Evolutionary conservation across 2,797 vertebrate genomes (phyloP).

Genomic region (Pogonophryne albipinna): DNA sequence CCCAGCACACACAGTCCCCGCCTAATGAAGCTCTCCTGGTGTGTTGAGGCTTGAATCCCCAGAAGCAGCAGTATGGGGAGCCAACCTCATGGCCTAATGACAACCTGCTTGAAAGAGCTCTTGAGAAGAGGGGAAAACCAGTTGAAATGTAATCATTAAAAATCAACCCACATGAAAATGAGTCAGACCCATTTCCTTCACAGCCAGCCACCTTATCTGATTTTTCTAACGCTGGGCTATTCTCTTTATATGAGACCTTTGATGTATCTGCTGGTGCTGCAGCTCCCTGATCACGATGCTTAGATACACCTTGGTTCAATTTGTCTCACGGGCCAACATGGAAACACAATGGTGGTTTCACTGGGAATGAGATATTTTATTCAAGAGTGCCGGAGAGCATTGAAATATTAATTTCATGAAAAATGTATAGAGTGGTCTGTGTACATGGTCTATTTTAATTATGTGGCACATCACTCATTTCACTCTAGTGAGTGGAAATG

Average conservation of each 20-base stretch:
- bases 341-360: conserved; percentile 79
- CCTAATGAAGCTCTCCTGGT: conserved; percentile 83
- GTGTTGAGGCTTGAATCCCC: conserved; percentile 71
- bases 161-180: conserved; percentile 79
- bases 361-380: conserved; percentile 84
- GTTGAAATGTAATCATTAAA: conserved; percentile 84
- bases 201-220: conserved; percentile 76
- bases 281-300: conserved; percentile 58
- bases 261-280: conserved; percentile 56
- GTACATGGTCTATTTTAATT: conserved; percentile 87
- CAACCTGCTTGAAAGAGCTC: conserved; percentile 83
- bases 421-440: conserved; percentile 85
- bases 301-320: conserved; percentile 73
- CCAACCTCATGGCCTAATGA: conserved; percentile 81
- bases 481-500: conserved; percentile 73
- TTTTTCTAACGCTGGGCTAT: conserved; percentile 59
- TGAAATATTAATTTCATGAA: conserved; percentile 88
- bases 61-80: conserved; percentile 67
- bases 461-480: conserved; percentile 82
- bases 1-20: conserved; percentile 66
- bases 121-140: conserved; percentile 71
- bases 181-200: conserved; percentile 73
- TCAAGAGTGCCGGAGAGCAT: conserved; percentile 77
- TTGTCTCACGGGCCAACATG: conserved; percentile 63
- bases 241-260: conserved; percentile 67